Base-by-base conservation (phyloP, 2,888 invertebrate species). In the Pristionchus entomophagus region DNA sequence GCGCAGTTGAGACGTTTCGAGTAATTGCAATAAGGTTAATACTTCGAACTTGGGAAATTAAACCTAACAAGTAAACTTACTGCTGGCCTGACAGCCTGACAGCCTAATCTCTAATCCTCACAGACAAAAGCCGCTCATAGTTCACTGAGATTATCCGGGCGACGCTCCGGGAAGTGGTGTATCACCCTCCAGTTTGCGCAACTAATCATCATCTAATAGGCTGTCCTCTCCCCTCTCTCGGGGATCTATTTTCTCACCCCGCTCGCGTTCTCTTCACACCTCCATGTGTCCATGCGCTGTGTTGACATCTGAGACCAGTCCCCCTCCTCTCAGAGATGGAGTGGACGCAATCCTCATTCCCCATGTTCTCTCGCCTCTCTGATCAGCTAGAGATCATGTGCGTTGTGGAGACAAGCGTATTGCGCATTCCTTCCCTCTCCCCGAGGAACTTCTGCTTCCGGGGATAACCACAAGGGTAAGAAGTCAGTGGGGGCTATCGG, bases 271-370 rank as follows among this genome's bases (percentile, higher is more conserved):
- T 77, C 41, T 32, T 45, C 41, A 41, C 77, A 32, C 45, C n/a
- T n/a, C n/a, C n/a, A n/a, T n/a, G n/a, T n/a, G n/a, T 45, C 45
- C 41, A 19, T 77, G 32, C 65, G 32, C 65, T 35, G 19, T 65
- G 65, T 65, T 65, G 65, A 65, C 65, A 65, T 65, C 65, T 32
- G 65, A 65, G 77, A 77, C 77, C 77, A 77, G 77, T 77, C 77
- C 38, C 8, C 26, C 69, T 38, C 69, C 35, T 69, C 32, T n/a
- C n/a, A n/a, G n/a, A n/a, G n/a, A n/a, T n/a, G n/a, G n/a, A n/a
- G n/a, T n/a, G n/a, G n/a, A n/a, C n/a, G n/a, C n/a, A n/a, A n/a
- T n/a, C n/a, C n/a, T n/a, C n/a, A n/a, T n/a, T n/a, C n/a, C n/a
- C n/a, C n/a, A n/a, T n/a, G n/a, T n/a, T n/a, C n/a, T n/a, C n/a